Conservation (phyloP, 1,140 invertebrate genomes). For the Bombus affinis region DNA sequence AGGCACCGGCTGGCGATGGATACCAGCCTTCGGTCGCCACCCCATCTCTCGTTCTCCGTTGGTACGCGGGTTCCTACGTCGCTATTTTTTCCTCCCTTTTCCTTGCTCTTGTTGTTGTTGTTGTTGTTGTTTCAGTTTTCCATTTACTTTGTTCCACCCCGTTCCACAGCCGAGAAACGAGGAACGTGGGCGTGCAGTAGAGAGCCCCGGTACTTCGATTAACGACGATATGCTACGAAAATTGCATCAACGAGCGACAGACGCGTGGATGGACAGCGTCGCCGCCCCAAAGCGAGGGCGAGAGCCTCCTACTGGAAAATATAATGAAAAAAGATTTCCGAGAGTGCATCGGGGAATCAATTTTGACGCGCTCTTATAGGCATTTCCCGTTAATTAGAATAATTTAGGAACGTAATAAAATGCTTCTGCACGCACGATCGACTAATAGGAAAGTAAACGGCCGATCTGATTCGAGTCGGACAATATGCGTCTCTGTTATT, state of each 20-base stretch:
- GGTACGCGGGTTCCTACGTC: no score
- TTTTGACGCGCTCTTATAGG: conserved; percentile 45
- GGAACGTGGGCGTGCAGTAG: conserved; percentile 2
- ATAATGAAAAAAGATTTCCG: conserved; percentile 7
- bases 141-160: conserved; percentile 41
- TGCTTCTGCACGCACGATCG: conserved; percentile 11
- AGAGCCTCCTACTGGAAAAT: not conserved
- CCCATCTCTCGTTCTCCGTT: not conserved
- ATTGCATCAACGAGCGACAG: conserved; percentile 39
- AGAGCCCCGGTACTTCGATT: conserved; percentile 35
- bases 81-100: not conserved
- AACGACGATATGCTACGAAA: conserved; percentile 52
- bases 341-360: conserved; percentile 38
- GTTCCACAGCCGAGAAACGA: not conserved
- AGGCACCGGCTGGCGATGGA: conserved; percentile 53
- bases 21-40: not conserved
- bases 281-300: not conserved
- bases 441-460: not conserved
- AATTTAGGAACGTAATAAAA: conserved; percentile 57
- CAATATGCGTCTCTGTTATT: conserved; percentile 47
- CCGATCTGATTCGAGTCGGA: not conserved
- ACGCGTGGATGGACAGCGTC: not conserved
- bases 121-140: conserved; percentile 32
- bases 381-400: conserved; percentile 53
- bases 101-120: not conserved